A percentile compares a stretch with the other conserved stretches of the same genome.
Conservation (phyloP, 2,113 vertebrate species). For the Dromiciops gliroides region DNA sequence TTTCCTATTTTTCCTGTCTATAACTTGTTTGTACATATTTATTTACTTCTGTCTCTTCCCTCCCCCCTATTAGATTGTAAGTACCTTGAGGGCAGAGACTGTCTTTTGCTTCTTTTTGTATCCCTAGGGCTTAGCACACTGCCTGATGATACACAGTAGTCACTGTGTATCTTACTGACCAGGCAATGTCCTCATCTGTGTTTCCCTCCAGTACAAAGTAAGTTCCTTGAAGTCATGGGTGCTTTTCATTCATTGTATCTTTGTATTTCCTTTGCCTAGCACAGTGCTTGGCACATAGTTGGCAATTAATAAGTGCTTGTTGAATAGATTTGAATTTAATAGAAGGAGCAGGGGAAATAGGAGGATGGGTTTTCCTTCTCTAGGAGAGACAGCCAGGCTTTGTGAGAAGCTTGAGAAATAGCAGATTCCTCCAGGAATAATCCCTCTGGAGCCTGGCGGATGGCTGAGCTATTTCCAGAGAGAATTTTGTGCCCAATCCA, state of each 20-base stretch:
- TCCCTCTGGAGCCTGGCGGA: background rate
- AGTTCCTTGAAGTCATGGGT: background rate
- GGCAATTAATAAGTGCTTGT: background rate
- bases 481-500: background rate
- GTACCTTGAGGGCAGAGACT: background rate
- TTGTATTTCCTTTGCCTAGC: background rate
- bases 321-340: background rate
- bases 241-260: background rate
- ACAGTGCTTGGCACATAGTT: background rate
- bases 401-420: background rate
- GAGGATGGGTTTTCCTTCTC: background rate
- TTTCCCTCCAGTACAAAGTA: background rate
- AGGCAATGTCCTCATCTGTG: background rate
- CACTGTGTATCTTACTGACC: background rate
- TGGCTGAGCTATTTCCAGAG: background rate
- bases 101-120: background rate
- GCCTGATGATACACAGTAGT: background rate
- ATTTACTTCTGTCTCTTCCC: background rate
- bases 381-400: background rate
- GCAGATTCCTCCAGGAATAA: constrained; percentile 2
- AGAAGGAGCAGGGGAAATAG: background rate
- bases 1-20: background rate
- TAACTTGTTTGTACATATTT: background rate
- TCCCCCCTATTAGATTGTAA: background rate
- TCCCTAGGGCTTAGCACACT: background rate